Evolutionary conservation across 2,113 vertebrate genomes (phyloP), one percentile per base, ranked within the genome.

Genomic region (Myxocyprinus asiaticus): DNA sequence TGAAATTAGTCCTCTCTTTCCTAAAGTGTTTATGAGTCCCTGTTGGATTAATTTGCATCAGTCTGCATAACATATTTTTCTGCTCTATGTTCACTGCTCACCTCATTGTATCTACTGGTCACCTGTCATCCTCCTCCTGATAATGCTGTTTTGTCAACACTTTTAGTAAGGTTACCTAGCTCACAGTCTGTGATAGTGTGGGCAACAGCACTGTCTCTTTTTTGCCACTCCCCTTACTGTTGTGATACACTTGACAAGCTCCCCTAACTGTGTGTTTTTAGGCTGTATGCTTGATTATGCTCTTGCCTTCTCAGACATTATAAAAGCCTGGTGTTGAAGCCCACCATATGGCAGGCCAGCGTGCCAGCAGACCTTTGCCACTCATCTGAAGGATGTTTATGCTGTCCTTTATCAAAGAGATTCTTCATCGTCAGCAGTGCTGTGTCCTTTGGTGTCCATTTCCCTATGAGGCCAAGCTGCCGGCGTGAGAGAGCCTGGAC

Each of bases 261-360:
- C n/a, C 64, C 70, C 7, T n/a, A 63, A 76, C 47, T 10, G 79
- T 48, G 9, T 0, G 75, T 70, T 84, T 67, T 83, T 75, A 68
- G 84, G 61, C 83, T 82, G 14, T 62, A 12, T 75, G 47, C 55
- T 67, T 59, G 65, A 67, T 50, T 44, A 22, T 47, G 8, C 55
- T 50, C 63, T 61, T 15, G 64, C 15, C 79, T 72, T 83, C 85
- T 81, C 84, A 53, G 58, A 73, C 71, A 76, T 33, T 10, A 17
- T 71, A 73, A 87, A 78, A 81, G 82, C 78, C 83, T 80, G 65
- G 61, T 72, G 78, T 83, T 47, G 68, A 87, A 87, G 80, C 72
- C 81, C 82, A 84, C 85, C 91, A 92, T 90, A 91, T 93, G 91
- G 88, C 76, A 64, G 65, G 69, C 63, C 88, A 88, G 88, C 88